Evolutionary conservation across 1,140 invertebrate genomes (phyloP), one percentile per base, ranked within the genome.

Genomic region (Yoshiicerus persimilis): DNA sequence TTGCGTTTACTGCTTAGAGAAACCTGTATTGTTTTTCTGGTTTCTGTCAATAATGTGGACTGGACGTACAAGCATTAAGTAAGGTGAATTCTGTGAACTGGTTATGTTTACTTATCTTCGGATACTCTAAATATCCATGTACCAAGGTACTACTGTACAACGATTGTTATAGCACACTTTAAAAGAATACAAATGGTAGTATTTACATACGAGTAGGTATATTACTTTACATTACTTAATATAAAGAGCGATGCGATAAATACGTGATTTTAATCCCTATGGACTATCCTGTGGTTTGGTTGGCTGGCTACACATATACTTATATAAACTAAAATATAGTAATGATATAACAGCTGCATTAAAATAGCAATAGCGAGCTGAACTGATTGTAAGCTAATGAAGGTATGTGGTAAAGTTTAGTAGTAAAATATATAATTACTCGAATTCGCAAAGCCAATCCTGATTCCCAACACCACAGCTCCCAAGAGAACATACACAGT

Each of bases 391-490:
- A 27, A 30, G 32, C 16, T 80, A 80, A 80, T 80, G 34, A 36
- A 38, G 75, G 75, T 80, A 80, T 80, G 75, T 80, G 34, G 30
- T 36, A 80, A 32, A 80, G 30, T 36, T 23, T 80, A 34, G 70
- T 34, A 75, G 70, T 34, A 75, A 75, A 75, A 80, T 36, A 80
- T 80, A 80, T 80, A 80, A 80, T 80, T 80, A 80, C 34, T 80
- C 75, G 25, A 13, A 70, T 70, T 70, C 66, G 30, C 75, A 80
- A 36, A 34, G 20, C 11, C 34, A 80, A 80, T 80, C 34, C 75
- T 80, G 32, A 80, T 80, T 80, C 75, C 75, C 75, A 80, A 66
- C 62, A 13, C 38, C 30, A 32, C 30, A 56, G n/a, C 20, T 56
- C 38, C 38, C 38, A 39, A 39, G 38, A n/a, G n/a, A n/a, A n/a